Evolutionary conservation across 37 sponge, comb jelly and placozoan species (phyloP).

Genomic region (Halisarca cf. caerulea): DNA sequence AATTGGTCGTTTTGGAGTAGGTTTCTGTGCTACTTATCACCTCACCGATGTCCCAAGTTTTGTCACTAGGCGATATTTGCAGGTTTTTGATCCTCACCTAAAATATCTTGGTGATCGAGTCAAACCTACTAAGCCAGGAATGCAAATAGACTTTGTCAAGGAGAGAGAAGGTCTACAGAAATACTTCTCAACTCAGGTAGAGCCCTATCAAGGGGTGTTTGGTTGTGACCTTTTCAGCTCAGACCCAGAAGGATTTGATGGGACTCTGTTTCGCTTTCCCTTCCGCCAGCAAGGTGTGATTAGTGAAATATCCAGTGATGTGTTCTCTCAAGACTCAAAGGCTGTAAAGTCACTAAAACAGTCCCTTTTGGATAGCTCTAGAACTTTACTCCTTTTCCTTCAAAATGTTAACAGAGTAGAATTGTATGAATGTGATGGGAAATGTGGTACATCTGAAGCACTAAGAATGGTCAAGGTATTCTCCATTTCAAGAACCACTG

Average conservation of each 20-base stretch:
- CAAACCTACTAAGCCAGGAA: slow-evolving; percentile 60
- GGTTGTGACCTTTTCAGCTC: slow-evolving; percentile 57
- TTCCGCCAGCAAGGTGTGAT: slow-evolving; percentile 22
- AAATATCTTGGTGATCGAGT: slow-evolving; percentile 66
- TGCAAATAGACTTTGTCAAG: slow-evolving; percentile 49
- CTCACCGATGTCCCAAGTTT: slow-evolving; percentile 90
- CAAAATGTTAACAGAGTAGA: slow-evolving; percentile 56
- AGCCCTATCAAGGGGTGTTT: slow-evolving; percentile 67
- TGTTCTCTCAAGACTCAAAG: slow-evolving; percentile 1
- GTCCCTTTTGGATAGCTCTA: slow-evolving; percentile 26
- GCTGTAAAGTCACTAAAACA: slow-evolving; percentile 22
- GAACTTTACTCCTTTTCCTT: slow-evolving; percentile 67
- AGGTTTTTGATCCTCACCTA: slow-evolving; percentile 86
- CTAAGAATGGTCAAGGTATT: not conserved
- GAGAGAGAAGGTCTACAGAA: slow-evolving; percentile 19
- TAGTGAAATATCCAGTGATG: slow-evolving; percentile 51
- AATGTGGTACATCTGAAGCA: not conserved
- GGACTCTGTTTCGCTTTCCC: slow-evolving; percentile 83
- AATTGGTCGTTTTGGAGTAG: slow-evolving; percentile 86
- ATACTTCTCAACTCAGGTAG: slow-evolving; percentile 64
- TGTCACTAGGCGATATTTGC: slow-evolving; percentile 57
- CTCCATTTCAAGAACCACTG: not conserved
- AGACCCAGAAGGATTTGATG: slow-evolving; percentile 45
- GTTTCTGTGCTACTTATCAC: slow-evolving; percentile 81
- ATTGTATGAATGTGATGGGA: slow-evolving; percentile 40